Conservation (phyloP, 2,888 invertebrate genomes). For the Clistopyga incitator region DNA sequence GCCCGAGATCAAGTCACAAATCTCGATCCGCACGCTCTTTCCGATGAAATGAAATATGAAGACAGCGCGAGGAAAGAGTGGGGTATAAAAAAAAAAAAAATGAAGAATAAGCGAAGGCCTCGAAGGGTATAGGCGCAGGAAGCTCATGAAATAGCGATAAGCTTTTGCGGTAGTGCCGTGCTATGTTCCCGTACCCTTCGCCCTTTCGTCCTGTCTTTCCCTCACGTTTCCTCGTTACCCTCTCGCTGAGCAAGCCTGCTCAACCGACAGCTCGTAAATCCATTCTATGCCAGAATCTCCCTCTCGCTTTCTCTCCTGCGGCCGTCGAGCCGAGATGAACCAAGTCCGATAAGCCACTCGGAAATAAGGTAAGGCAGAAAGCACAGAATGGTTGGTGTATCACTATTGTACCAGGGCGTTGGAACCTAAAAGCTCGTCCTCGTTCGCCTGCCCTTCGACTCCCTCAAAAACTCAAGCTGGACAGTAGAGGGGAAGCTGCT, state of each 20-base stretch:
- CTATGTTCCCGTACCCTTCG: background rate
- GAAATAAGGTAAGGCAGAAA: constrained; percentile 43
- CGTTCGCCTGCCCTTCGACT: too few species aligned
- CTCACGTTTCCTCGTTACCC: constrained; percentile 37
- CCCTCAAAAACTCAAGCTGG: background rate
- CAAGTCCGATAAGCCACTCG: constrained; percentile 60
- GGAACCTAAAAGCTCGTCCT: constrained; percentile 26
- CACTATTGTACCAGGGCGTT: background rate
- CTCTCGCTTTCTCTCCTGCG: constrained; percentile 8
- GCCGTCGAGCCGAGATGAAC: constrained; percentile 37
- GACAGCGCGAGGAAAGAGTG: constrained; percentile 5
- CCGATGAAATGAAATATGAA: constrained; percentile 45
- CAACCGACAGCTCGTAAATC: constrained; percentile 53
- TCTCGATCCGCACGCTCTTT: constrained; percentile 32
- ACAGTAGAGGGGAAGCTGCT: constrained; percentile 31
- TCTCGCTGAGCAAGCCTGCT: constrained; percentile 6
- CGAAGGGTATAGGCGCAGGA: background rate
- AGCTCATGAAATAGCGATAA: constrained; percentile 54
- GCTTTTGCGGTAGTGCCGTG: constrained; percentile 6
- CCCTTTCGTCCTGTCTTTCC: constrained; percentile 11
- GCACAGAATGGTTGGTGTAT: constrained; percentile 22
- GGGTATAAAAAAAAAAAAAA: constrained; percentile 35
- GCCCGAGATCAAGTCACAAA: constrained; percentile 31
- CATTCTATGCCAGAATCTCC: constrained; percentile 32
- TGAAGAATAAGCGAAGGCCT: constrained; percentile 10